Evolutionary conservation across 2,113 vertebrate genomes (phyloP), one percentile per base, ranked within the genome.

Genomic region (Forbesichthys papilliferus): DNA sequence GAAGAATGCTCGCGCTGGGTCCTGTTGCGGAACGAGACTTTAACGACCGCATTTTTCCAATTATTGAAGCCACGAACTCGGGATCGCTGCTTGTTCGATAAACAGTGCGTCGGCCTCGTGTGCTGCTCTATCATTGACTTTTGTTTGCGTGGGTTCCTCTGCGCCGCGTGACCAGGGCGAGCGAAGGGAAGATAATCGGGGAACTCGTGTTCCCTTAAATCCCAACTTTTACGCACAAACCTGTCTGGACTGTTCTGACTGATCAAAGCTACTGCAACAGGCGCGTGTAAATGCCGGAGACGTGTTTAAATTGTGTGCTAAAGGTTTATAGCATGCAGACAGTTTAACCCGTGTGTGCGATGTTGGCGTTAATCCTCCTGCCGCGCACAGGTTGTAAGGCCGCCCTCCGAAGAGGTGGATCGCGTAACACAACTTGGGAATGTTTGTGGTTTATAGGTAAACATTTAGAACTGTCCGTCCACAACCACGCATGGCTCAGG

Each of bases 171-270:
- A 56, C 71, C 48, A 10, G 64, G 4, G 5, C 34, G 66, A 48
- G 36, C 14, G 49, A 66, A 12, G 16, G 12, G 69, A 75, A 70
- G 71, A 71, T n/a, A 48, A 63, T 49, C 52, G n/a, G 42, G 9
- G 3, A 62, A 6, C 34, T 14, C 14, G 34, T 27, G 48, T 49
- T 36, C 47, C 48, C 59, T 11, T 9, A n/a, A 66, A 70, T 79
- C 73, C 66, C 69, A 59, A 64, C 79, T 77, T 84, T 87, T 83
- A 87, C 82, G 70, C 80, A 63, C 74, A 73, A 72, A 84, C 85
- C 80, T 79, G 84, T 84, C 79, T 9, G 83, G 79, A 82, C 52
- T 69, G 77, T 73, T 87, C 77, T 77, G 75, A 82, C 66, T 73
- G 82, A 87, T 86, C 82, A 84, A 77, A 84, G 80, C 66, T 77